phyloP scores from a whole-genome alignment of 2,797 vertebrate species.

The Margarornis squamiger region DNA sequence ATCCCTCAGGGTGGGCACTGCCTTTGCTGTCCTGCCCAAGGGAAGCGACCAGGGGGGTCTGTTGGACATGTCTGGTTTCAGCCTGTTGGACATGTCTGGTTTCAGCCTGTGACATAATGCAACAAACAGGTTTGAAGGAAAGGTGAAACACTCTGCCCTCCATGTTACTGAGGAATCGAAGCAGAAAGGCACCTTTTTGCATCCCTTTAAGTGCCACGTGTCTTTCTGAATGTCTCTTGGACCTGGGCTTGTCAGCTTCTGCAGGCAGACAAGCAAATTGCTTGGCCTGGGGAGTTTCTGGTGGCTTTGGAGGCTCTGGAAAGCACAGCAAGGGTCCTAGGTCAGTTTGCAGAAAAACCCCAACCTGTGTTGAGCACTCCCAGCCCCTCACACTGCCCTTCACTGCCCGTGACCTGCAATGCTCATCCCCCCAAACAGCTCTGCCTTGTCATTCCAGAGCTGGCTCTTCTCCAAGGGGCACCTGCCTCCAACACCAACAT shows the following conservation, averaged over 20 bases:
- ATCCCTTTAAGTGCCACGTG: neutral
- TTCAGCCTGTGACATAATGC: neutral
- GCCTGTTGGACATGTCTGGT: fast-evolving
- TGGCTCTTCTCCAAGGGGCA: neutral
- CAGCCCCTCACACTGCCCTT: neutral
- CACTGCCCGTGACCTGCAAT: fast-evolving
- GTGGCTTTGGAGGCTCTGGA: neutral
- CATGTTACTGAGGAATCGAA: neutral
- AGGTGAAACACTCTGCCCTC: neutral
- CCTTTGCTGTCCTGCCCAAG: neutral
- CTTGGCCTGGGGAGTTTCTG: neutral
- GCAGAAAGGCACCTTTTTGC: neutral
- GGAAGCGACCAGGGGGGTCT: neutral
- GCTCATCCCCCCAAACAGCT: neutral
- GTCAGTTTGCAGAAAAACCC: neutral
- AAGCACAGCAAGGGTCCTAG: neutral
- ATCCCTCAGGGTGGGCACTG: too few relatives aligned
- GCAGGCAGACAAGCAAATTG: neutral
- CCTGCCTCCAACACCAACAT: neutral
- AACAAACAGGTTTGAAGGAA: neutral
- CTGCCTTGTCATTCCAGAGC: neutral
- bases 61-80: too few relatives aligned
- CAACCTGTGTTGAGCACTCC: neutral
- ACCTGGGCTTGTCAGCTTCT: neutral
- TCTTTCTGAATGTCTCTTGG: neutral